Percentiles rank a stretch among this genome's conserved stretches.
phyloP scores from a whole-genome alignment of 2,113 vertebrate species.

The Telmatochromis brichardi region DNA sequence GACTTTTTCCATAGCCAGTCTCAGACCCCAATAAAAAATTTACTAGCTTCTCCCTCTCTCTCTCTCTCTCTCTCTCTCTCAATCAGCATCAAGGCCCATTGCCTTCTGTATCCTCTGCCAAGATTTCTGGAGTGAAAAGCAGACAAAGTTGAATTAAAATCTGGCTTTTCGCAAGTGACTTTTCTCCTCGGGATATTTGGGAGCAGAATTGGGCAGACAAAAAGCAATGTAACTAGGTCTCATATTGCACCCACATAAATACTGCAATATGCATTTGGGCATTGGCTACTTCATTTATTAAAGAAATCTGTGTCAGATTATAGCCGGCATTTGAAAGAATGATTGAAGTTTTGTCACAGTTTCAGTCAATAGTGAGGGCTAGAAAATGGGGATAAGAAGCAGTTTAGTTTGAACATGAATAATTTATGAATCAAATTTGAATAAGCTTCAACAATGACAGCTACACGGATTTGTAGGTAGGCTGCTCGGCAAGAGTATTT shows the following conservation, averaged over 20 bases:
- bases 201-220: conserved; percentile 30
- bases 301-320: conserved; percentile 28
- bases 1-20: neutral
- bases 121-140: conserved; percentile 22
- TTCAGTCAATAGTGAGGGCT: conserved; percentile 15
- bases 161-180: conserved; percentile 1
- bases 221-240: conserved; percentile 45
- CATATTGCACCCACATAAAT: conserved; percentile 40
- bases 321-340: neutral
- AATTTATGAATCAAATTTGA: conserved; percentile 67
- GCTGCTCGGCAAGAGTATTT: conserved; percentile 35
- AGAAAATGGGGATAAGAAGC: conserved; percentile 54
- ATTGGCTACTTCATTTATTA: neutral
- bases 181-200: conserved; percentile 32
- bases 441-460: conserved; percentile 57
- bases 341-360: conserved; percentile 14
- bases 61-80: neutral
- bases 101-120: neutral
- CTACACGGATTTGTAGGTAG: conserved; percentile 35
- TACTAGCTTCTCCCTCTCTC: neutral
- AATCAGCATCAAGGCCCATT: conserved; percentile 3
- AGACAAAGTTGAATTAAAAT: conserved; percentile 41
- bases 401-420: conserved; percentile 58
- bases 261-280: conserved; percentile 28
- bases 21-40: conserved; percentile 6